Percentiles rank a stretch among this genome's conserved stretches.
phyloP scores from a whole-genome alignment of 2,797 vertebrate species.

The Luscinia luscinia region DNA sequence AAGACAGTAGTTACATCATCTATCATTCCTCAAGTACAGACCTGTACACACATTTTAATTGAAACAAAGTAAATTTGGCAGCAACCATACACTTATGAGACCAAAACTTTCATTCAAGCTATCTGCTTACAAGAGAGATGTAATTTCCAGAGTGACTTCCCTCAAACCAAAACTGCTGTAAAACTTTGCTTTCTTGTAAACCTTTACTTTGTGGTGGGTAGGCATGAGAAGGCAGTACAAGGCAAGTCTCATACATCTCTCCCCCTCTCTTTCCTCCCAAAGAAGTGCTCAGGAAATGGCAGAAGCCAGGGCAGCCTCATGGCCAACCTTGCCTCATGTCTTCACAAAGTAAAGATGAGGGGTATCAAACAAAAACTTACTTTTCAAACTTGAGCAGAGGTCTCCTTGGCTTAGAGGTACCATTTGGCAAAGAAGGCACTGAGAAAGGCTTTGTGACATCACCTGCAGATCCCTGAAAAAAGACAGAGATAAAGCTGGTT shows the following conservation, averaged over 20 bases:
- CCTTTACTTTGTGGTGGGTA: not conserved
- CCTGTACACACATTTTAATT: not conserved
- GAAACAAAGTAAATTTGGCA: not conserved
- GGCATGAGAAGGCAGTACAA: not conserved
- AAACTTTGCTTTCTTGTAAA: not conserved
- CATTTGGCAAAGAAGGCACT: constrained; percentile 80
- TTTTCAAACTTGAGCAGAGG: constrained; percentile 81
- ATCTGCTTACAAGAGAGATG: not conserved
- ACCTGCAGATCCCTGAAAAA: constrained; percentile 78
- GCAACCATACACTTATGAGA: not conserved
- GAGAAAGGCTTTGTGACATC: constrained; percentile 69
- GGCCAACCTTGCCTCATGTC: not conserved
- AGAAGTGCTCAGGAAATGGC: not conserved
- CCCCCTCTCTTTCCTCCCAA: not conserved
- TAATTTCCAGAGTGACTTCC: not conserved
- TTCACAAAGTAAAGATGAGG: not conserved
- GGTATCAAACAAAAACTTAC: constrained; percentile 68
- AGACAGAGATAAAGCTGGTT: not conserved
- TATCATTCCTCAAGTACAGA: not conserved
- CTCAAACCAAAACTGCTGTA: not conserved
- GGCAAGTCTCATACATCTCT: not conserved
- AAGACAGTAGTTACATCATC: not conserved
- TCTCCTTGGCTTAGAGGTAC: constrained; percentile 77
- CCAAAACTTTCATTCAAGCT: not conserved
- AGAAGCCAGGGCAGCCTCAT: not conserved